A percentile compares a stretch with the other conserved stretches of the same genome.
These are phyloP conservation scores for Synergus japonicus DNA, from an alignment of 2,888 invertebrate species.

Conservation along the genomic window DNA sequence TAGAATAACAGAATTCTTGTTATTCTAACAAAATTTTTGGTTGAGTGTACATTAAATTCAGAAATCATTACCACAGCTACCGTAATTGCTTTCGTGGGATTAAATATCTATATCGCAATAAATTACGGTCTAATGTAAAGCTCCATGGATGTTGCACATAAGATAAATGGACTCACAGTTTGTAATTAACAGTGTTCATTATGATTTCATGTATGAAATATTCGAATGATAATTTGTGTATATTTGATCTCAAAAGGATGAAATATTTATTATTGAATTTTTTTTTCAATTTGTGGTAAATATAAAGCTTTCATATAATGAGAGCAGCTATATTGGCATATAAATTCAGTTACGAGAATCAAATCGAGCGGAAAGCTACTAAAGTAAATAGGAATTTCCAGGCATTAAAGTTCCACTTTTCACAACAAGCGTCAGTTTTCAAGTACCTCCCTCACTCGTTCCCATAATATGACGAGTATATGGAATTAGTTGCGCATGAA, in stretches of 20 bases:
- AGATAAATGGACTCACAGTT: conserved; percentile 18
- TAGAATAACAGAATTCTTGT: no score
- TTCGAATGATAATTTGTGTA: not conserved
- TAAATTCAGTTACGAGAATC: conserved; percentile 1
- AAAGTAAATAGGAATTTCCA: conserved; percentile 33
- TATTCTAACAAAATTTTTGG: no score
- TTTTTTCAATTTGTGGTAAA: not conserved
- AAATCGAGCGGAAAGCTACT: conserved; percentile 33
- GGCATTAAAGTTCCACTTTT: conserved; percentile 36
- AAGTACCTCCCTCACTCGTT: conserved; percentile 1
- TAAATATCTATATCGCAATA: conserved; percentile 17
- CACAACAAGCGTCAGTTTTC: conserved; percentile 3
- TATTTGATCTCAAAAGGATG: not conserved
- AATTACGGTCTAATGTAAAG: not conserved
- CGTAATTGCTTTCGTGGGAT: conserved; percentile 12
- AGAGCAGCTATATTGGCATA: conserved; percentile 11
- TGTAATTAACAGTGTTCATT: conserved; percentile 6
- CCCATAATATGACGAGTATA: not conserved
- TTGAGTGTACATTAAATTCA: not conserved
- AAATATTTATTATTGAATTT: not conserved
- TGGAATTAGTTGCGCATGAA: conserved; percentile 10
- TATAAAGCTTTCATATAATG: not conserved
- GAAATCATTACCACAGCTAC: not conserved
- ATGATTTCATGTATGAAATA: not conserved
- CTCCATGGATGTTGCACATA: not conserved